phyloP scores from a whole-genome alignment of 2,113 vertebrate genomes.

The Solea senegalensis region DNA sequence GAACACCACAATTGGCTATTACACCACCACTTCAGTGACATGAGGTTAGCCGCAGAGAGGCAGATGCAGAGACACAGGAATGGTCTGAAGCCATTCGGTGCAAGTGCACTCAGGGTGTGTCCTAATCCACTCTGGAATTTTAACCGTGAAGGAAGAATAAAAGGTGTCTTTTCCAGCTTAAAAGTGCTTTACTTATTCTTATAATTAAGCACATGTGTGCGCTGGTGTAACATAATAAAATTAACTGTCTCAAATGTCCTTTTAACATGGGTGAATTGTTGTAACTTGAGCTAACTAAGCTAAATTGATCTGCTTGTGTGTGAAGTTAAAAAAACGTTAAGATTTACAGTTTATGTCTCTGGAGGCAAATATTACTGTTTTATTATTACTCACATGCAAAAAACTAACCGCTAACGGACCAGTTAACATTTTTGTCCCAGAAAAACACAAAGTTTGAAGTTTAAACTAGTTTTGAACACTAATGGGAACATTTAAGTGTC shows the following conservation, averaged over 20 bases:
- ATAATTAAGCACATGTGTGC: neutral
- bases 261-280: too few species aligned
- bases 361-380: too few species aligned
- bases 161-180: neutral
- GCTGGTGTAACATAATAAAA: neutral
- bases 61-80: conserved; percentile 37
- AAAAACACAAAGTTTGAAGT: too few species aligned
- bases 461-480: too few species aligned
- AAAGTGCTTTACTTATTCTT: neutral
- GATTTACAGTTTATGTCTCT: too few species aligned
- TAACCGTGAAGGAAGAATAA: neutral
- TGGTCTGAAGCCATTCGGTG: neutral
- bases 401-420: too few species aligned
- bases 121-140: neutral
- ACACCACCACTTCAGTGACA: conserved; percentile 57
- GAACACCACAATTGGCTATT: conserved; percentile 63
- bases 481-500: neutral
- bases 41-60: conserved; percentile 63
- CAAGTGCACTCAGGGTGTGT: neutral
- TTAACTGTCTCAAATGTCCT: too few species aligned
- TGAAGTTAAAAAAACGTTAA: too few species aligned
- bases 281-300: too few species aligned
- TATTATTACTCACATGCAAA: too few species aligned
- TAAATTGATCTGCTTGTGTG: too few species aligned
- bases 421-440: too few species aligned